phyloP scores from a whole-genome alignment of 2,888 invertebrate genomes.

The Tachina fera region DNA sequence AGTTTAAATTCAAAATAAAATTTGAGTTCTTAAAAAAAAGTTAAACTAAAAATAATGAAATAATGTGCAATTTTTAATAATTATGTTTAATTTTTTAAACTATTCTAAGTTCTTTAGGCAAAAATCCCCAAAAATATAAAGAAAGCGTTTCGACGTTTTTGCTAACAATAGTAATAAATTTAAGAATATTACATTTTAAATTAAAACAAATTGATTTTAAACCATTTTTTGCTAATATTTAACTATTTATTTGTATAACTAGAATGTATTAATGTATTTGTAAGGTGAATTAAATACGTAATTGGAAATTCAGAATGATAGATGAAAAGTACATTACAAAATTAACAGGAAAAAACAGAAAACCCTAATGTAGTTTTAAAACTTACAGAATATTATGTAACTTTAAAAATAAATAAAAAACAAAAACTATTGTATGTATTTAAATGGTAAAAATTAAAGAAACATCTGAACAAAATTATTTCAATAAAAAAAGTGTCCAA shows the following conservation, averaged over 20 bases:
- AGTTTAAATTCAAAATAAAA: slow-evolving; percentile 36
- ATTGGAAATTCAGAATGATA: slow-evolving; percentile 72
- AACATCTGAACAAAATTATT: slow-evolving; percentile 41
- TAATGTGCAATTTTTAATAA: slow-evolving; percentile 61
- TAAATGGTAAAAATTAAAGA: slow-evolving; percentile 15
- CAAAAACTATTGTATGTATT: slow-evolving; percentile 49
- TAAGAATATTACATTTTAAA: slow-evolving; percentile 30
- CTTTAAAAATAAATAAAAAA: slow-evolving; percentile 55
- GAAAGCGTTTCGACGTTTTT: slow-evolving; percentile 6
- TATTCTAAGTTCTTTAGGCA: slow-evolving; percentile 37
- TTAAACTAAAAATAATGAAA: slow-evolving; percentile 39
- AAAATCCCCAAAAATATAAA: background rate
- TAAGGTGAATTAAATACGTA: slow-evolving; percentile 63
- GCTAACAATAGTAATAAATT: slow-evolving; percentile 23
- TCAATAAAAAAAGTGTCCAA: slow-evolving; percentile 70
- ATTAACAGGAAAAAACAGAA: slow-evolving; percentile 30
- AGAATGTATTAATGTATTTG: slow-evolving; percentile 63
- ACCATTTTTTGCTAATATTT: slow-evolving; percentile 49
- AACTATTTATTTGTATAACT: slow-evolving; percentile 59
- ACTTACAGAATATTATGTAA: slow-evolving; percentile 33
- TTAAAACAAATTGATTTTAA: slow-evolving; percentile 54
- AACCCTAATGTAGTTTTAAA: slow-evolving; percentile 53
- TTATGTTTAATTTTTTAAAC: slow-evolving; percentile 24
- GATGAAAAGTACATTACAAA: slow-evolving; percentile 69
- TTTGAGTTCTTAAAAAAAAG: slow-evolving; percentile 48